These are phyloP conservation scores for Anabacerthia variegaticeps DNA, from an alignment of 2,797 vertebrate species.

Conservation along the genomic window DNA sequence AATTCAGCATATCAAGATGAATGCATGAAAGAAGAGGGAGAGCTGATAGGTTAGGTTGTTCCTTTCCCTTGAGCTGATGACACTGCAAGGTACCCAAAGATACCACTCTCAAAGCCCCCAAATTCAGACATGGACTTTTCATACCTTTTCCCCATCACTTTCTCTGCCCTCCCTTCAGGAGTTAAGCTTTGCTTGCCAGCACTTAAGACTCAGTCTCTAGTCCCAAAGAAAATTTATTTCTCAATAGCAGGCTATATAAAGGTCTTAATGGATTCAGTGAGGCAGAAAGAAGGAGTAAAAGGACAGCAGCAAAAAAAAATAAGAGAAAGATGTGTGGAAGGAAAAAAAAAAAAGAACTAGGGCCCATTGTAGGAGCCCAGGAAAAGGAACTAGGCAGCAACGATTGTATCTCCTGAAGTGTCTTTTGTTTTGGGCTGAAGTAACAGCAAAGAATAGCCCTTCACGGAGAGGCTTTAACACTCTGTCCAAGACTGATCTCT, in stretches of 20 bases:
- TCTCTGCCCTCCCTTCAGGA: constrained; percentile 47
- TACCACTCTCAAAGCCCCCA: not conserved
- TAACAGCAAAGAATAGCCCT: constrained; percentile 86
- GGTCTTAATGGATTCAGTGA: constrained; percentile 84
- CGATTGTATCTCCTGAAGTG: constrained; percentile 89
- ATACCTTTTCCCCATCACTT: constrained; percentile 48
- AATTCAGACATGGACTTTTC: not conserved
- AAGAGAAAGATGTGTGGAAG: constrained; percentile 77
- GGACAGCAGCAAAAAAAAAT: constrained; percentile 50
- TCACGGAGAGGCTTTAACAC: constrained; percentile 85
- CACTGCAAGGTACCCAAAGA: not conserved
- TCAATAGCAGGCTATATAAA: constrained; percentile 78
- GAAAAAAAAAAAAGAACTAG: constrained; percentile 74
- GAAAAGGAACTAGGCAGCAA: constrained; percentile 83
- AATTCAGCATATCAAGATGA: not conserved
- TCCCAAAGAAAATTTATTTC: constrained; percentile 76
- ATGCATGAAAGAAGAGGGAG: not conserved
- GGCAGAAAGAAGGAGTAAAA: constrained; percentile 80
- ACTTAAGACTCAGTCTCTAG: constrained; percentile 65
- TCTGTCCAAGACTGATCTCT: constrained; percentile 88
- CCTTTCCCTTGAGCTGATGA: not conserved
- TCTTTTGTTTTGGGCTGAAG: constrained; percentile 89
- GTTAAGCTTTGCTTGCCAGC: constrained; percentile 65
- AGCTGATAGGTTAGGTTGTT: not conserved
- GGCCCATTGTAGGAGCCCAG: constrained; percentile 80